Evolutionary conservation across 2,888 invertebrate genomes (phyloP).

Genomic region (Oasisia sp.): DNA sequence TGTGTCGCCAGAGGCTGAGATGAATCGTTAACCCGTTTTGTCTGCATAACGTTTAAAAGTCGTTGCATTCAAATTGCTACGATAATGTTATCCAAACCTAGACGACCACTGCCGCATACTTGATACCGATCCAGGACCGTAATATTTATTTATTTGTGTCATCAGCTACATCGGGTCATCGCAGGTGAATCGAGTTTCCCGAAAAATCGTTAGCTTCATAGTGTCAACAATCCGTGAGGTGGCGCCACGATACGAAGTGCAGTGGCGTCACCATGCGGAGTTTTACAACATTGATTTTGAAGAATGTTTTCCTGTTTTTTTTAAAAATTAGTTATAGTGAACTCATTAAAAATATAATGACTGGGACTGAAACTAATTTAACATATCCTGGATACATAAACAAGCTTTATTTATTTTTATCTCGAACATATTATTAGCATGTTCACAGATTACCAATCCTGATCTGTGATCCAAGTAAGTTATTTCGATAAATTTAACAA

Average conservation of each 20-base stretch:
- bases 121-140: neutral
- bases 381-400: too few relatives aligned
- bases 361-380: too few relatives aligned
- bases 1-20: neutral
- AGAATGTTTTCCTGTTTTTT: neutral
- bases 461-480: too few relatives aligned
- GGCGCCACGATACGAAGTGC: neutral
- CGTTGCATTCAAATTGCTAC: neutral
- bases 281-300: neutral
- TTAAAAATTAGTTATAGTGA: neutral
- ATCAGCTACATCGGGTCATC: neutral
- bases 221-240: constrained; percentile 1
- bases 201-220: neutral
- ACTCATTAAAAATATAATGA: too few relatives aligned
- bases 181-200: neutral
- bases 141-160: neutral
- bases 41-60: neutral
- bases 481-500: too few relatives aligned
- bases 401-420: too few relatives aligned
- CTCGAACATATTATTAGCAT: too few relatives aligned
- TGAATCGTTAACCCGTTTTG: neutral
- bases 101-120: neutral
- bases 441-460: too few relatives aligned
- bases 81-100: neutral
- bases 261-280: neutral